A percentile compares a stretch with the other conserved stretches of the same genome.
Conservation (phyloP, 2,888 invertebrate species). For the Platycheirus rosarum region DNA sequence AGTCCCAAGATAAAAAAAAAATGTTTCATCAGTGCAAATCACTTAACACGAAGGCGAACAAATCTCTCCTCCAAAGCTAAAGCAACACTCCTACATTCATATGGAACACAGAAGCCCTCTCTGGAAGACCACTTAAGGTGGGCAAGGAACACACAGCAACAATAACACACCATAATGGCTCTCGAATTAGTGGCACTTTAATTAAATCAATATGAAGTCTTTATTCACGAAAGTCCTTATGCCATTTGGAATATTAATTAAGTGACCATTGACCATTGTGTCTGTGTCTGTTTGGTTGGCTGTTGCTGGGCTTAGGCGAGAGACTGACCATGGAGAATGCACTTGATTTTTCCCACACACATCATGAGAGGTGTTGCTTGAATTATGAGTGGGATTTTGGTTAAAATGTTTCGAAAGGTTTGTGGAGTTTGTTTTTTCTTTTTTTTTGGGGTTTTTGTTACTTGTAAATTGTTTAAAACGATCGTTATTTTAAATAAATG, state of each 20-base stretch:
- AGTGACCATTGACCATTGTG: slow-evolving; percentile 61
- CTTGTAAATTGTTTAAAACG: too few relatives aligned
- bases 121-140: slow-evolving; percentile 33
- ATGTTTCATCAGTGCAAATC: slow-evolving; percentile 34
- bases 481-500: too few relatives aligned
- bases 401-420: neutral
- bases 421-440: too few relatives aligned
- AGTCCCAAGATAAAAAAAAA: slow-evolving; percentile 9
- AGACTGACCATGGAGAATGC: slow-evolving; percentile 25
- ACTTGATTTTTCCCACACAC: slow-evolving; percentile 43
- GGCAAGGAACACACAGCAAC: slow-evolving; percentile 7
- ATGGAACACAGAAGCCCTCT: slow-evolving; percentile 45
- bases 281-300: neutral
- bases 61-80: slow-evolving; percentile 24
- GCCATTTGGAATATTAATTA: slow-evolving; percentile 73
- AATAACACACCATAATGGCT: slow-evolving; percentile 46
- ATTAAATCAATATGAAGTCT: slow-evolving; percentile 73
- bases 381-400: slow-evolving; percentile 6
- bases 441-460: too few relatives aligned
- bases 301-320: slow-evolving; percentile 1
- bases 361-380: neutral
- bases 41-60: slow-evolving; percentile 54
- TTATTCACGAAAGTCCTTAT: slow-evolving; percentile 72
- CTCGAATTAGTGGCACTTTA: slow-evolving; percentile 70
- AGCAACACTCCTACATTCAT: slow-evolving; percentile 1